Evolutionary conservation across 2,888 invertebrate species (phyloP).

Genomic region (Acleris literana): DNA sequence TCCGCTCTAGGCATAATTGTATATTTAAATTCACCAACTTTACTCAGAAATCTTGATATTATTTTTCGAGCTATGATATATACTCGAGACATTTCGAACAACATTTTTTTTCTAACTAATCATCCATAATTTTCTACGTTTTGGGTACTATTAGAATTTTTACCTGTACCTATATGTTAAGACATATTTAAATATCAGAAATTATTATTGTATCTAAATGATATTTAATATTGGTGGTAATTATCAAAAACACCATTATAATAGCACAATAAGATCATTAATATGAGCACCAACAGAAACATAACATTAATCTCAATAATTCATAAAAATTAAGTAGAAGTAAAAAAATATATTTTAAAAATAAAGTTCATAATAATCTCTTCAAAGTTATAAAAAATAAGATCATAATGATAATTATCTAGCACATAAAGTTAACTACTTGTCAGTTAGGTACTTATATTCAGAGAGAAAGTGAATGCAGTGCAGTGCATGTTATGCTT

Average conservation of each 20-base stretch:
- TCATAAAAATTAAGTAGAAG: background rate
- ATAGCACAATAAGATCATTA: conserved; percentile 18
- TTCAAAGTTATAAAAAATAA: background rate
- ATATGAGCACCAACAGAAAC: conserved; percentile 29
- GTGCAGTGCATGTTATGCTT: conserved; percentile 28
- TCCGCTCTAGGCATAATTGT: background rate
- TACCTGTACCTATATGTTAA: too few relatives aligned
- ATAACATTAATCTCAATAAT: conserved; percentile 2
- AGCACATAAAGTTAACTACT: background rate
- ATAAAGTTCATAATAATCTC: too few relatives aligned
- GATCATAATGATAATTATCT: background rate
- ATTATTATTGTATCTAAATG: background rate
- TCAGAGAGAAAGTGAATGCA: conserved; percentile 26
- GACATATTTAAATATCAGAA: too few relatives aligned
- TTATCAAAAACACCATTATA: conserved; percentile 3
- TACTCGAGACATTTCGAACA: background rate
- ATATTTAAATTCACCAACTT: background rate
- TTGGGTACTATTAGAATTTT: too few relatives aligned
- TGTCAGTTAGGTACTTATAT: conserved; percentile 17
- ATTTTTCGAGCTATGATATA: background rate
- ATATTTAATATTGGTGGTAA: background rate
- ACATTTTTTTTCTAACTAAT: too few relatives aligned
- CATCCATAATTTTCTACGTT: too few relatives aligned
- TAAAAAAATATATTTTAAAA: too few relatives aligned
- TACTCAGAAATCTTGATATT: background rate